phyloP scores from a whole-genome alignment of 2,888 invertebrate species.

The Dexiosoma caninum region DNA sequence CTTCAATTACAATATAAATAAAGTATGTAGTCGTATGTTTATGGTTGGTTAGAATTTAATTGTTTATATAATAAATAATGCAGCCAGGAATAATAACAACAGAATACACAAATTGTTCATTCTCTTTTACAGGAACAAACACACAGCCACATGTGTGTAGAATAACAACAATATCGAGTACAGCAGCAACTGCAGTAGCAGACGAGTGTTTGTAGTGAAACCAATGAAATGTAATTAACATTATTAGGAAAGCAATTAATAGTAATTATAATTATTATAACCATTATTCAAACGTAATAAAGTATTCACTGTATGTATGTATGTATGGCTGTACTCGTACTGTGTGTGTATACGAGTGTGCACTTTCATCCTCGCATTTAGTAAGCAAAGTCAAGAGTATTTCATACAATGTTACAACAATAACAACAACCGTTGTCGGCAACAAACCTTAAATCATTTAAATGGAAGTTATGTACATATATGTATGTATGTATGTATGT shows the following conservation, averaged over 20 bases:
- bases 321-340: too few relatives aligned
- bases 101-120: neutral
- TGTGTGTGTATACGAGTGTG: too few relatives aligned
- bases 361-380: neutral
- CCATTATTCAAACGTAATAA: constrained; percentile 45
- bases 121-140: neutral
- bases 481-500: neutral
- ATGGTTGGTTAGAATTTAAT: constrained; percentile 54
- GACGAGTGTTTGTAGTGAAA: neutral
- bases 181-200: neutral
- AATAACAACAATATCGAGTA: constrained; percentile 14
- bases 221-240: constrained; percentile 51
- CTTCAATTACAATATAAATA: neutral
- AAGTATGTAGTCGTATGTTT: constrained; percentile 24
- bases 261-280: constrained; percentile 42
- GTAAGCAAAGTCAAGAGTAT: constrained; percentile 11
- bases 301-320: constrained; percentile 14
- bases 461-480: neutral
- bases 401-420: constrained; percentile 27
- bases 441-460: constrained; percentile 10
- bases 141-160: constrained; percentile 8
- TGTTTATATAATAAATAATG: constrained; percentile 56
- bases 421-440: neutral
- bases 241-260: constrained; percentile 59
- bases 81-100: neutral